Evolutionary conservation across 92 coral and sea anemone genomes (phyloP), one percentile per base, ranked within the genome.

Genomic region (Parazoanthus darwini): DNA sequence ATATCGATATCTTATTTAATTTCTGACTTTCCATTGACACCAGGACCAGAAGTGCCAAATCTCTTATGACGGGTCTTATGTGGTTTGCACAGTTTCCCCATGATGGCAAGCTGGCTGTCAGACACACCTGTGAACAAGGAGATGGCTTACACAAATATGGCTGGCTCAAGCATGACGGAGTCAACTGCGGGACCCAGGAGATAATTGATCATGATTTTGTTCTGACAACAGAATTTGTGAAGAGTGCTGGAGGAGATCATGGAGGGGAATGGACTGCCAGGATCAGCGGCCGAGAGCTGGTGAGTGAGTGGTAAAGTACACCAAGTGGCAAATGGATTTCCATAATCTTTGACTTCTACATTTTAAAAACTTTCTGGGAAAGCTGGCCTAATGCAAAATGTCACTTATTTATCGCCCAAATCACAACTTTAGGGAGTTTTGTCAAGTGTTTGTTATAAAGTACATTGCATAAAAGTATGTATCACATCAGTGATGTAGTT

Each of bases 211-310:
- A 93, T 7, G 99, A 92, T 86, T 96, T 92, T 85, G 90, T 91
- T 33, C 89, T 96, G 82, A 90, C 80, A 44, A 96, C 99, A 78
- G 99, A 96, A 65, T 96, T 95, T 91, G 93, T 95, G 3, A 96
- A 96, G 81, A 90, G 92, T 25, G 50, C 65, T 43, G 98, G 98
- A 6, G 99, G 99, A 74, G 87, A 93, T 11, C 98, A 95, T 91
- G 99, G 99, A 42, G 99, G 99, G 54, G 98, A 95, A 68, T 97
- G 99, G 99, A 97, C 98, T 18, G 96, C 93, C 3, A 82, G 98
- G 78, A 94, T 97, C 86, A 91, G 94, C 74, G 99, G 99, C 8
- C 80, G 81, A 85, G 96, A 81, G 72, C 90, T 93, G 93, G 99
- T 95, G 81, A 86, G 89, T 67, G 66, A 74, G 82, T 8, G 35